Evolutionary conservation across 37 sponge, comb jelly and placozoan genomes (phyloP).

Genomic region (Geodia barretti): DNA sequence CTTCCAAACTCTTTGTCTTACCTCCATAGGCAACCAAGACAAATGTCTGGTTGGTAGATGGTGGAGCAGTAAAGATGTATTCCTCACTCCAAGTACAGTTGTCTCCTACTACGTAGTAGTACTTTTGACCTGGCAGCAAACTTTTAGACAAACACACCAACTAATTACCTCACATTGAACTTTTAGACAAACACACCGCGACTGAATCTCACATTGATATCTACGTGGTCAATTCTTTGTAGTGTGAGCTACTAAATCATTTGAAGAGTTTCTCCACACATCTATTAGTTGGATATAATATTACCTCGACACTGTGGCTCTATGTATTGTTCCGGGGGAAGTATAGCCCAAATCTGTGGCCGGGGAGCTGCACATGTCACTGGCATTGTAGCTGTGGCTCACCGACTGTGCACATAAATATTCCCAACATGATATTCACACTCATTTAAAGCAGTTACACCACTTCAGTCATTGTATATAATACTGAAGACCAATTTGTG

Average conservation of each 20-base stretch:
- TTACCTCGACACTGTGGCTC: too few relatives aligned
- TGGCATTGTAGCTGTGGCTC: slow-evolving; percentile 63
- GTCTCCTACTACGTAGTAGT: slow-evolving; percentile 55
- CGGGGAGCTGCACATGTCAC: slow-evolving; percentile 77
- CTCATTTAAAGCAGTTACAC: background rate
- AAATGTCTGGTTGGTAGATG: background rate
- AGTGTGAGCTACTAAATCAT: too few relatives aligned
- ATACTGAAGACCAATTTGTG: too few relatives aligned
- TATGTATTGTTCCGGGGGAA: slow-evolving; percentile 58
- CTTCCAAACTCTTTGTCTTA: background rate
- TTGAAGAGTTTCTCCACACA: too few relatives aligned
- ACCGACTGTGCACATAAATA: slow-evolving; percentile 17
- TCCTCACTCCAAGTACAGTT: slow-evolving; percentile 23
- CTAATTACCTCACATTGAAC: too few relatives aligned
- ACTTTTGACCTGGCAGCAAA: slow-evolving; percentile 29
- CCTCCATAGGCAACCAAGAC: slow-evolving; percentile 55
- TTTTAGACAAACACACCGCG: too few relatives aligned
- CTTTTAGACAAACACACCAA: too few relatives aligned
- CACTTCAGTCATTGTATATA: too few relatives aligned
- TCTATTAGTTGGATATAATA: too few relatives aligned
- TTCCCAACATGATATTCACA: background rate
- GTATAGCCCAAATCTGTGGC: slow-evolving; percentile 72
- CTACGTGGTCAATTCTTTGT: too few relatives aligned
- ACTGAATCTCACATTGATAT: too few relatives aligned
- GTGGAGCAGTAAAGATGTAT: slow-evolving; percentile 25